Evolutionary conservation across 2,888 invertebrate species (phyloP).

Genomic region (Coelogynopora nodosa): DNA sequence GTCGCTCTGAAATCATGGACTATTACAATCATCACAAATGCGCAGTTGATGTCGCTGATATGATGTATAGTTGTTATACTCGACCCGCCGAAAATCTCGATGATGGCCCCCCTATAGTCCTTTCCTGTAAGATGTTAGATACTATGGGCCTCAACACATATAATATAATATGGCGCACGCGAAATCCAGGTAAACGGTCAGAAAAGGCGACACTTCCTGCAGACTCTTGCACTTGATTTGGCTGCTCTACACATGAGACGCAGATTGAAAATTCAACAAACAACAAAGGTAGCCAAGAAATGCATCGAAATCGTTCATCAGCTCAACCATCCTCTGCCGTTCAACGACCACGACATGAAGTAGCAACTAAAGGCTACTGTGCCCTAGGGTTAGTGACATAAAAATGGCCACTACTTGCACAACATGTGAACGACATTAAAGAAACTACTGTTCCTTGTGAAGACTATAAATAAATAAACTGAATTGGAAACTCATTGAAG

Average conservation of each 20-base stretch:
- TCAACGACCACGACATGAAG: not conserved
- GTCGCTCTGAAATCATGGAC: not conserved
- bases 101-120: not conserved
- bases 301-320: not conserved
- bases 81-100: not conserved
- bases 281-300: not conserved
- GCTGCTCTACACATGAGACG: not conserved
- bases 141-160: not conserved
- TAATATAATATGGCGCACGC: too few species aligned
- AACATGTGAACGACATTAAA: not conserved
- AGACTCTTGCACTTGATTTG: not conserved
- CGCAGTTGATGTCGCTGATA: not conserved
- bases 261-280: not conserved
- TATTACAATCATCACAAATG: not conserved
- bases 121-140: not conserved
- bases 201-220: not conserved
- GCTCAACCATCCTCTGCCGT: not conserved
- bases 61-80: too few species aligned
- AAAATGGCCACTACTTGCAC: not conserved
- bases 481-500: not conserved
- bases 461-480: not conserved
- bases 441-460: not conserved
- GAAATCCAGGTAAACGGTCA: not conserved
- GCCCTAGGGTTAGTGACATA: not conserved
- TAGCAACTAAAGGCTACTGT: not conserved